A percentile compares a stretch with the other conserved stretches of the same genome.
Evolutionary conservation across 2,113 vertebrate species (phyloP).

Genomic region (Oreochromis aureus): DNA sequence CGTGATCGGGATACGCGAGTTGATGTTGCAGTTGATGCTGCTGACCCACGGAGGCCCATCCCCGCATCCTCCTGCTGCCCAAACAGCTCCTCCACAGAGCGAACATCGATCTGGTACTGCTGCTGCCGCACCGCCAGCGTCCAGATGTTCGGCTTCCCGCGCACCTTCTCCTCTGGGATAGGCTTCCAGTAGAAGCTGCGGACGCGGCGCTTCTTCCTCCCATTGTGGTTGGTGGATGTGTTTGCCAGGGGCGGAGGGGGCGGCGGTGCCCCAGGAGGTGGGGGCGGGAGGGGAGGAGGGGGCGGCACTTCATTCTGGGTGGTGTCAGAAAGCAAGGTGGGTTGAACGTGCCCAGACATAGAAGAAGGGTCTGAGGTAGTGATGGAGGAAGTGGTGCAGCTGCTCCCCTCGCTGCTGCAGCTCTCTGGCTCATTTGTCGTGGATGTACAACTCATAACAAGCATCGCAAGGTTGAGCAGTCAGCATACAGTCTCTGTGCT

Average conservation of each 20-base stretch:
- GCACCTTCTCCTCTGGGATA: slow-evolving; percentile 94
- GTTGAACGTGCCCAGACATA: slow-evolving; percentile 22
- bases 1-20: slow-evolving; percentile 57
- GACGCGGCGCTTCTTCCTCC: slow-evolving; percentile 83
- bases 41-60: not conserved
- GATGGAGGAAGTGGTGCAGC: slow-evolving; percentile 69
- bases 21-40: not conserved
- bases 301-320: slow-evolving; percentile 12
- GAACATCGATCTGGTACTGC: slow-evolving; percentile 89
- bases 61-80: slow-evolving; percentile 85
- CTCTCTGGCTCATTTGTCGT: slow-evolving; percentile 81
- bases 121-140: slow-evolving; percentile 84
- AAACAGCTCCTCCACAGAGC: slow-evolving; percentile 93
- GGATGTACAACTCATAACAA: slow-evolving; percentile 90
- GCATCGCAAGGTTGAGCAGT: slow-evolving; percentile 71
- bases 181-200: slow-evolving; percentile 98
- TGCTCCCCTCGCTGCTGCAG: slow-evolving; percentile 69
- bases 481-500: slow-evolving; percentile 8
- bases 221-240: slow-evolving; percentile 62
- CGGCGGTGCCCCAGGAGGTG: slow-evolving; percentile 66
- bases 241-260: slow-evolving; percentile 57
- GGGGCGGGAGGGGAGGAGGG: slow-evolving; percentile 39
- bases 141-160: slow-evolving; percentile 94
- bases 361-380: slow-evolving; percentile 49
- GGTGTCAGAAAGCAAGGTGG: slow-evolving; percentile 11